Percentiles rank a stretch among this genome's conserved stretches.
Conservation (phyloP, 2,797 vertebrate genomes). For the Capromys pilorides region DNA sequence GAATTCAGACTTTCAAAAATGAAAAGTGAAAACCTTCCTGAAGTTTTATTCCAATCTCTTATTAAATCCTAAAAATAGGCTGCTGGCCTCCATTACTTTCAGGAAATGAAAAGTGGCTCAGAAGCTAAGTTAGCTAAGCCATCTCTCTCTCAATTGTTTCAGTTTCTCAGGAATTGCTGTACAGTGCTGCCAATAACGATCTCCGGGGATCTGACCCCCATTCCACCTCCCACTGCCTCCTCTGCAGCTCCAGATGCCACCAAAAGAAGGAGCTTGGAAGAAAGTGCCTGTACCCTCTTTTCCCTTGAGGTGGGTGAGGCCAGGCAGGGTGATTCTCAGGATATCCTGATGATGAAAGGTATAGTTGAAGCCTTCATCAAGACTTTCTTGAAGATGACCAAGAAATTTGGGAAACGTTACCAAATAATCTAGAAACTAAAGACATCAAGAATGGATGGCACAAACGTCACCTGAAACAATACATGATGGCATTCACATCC, state of each 20-base stretch:
- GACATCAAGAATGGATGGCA: constrained; percentile 55
- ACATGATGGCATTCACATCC: not conserved
- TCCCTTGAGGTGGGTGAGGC: constrained; percentile 79
- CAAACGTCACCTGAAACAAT: constrained; percentile 32
- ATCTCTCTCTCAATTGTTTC: constrained; percentile 80
- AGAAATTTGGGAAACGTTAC: constrained; percentile 67
- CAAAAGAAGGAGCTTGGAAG: constrained; percentile 80
- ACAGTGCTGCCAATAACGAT: constrained; percentile 75
- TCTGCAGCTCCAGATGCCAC: constrained; percentile 80
- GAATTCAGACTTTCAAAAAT: constrained; percentile 66
- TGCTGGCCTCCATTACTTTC: constrained; percentile 76
- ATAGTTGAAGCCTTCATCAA: constrained; percentile 75
- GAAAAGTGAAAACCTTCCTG: constrained; percentile 55
- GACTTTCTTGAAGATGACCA: constrained; percentile 76
- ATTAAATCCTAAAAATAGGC: constrained; percentile 66
- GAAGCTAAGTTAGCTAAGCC: constrained; percentile 79
- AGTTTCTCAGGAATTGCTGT: constrained; percentile 79
- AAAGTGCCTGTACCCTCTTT: constrained; percentile 77
- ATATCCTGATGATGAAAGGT: constrained; percentile 77
- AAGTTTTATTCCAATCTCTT: constrained; percentile 54
- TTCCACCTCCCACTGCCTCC: constrained; percentile 78
- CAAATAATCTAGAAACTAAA: constrained; percentile 64
- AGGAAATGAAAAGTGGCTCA: constrained; percentile 78
- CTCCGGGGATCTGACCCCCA: constrained; percentile 78
- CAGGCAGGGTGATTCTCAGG: constrained; percentile 81